Conservation (phyloP, 1,140 invertebrate species). For the Bombus affinis region DNA sequence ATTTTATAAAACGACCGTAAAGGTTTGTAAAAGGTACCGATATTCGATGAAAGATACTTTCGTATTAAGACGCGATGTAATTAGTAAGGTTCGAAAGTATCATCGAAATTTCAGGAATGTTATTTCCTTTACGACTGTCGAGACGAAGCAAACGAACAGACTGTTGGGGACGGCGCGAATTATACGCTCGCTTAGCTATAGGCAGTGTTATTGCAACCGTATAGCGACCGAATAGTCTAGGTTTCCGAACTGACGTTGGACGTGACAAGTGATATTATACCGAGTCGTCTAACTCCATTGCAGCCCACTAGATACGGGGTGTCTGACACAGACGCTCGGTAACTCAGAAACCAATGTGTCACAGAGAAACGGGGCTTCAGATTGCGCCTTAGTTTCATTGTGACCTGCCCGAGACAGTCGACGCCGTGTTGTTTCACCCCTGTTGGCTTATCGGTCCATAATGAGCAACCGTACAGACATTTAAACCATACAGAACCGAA, state of each 20-base stretch:
- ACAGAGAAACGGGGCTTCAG: slow-evolving; percentile 33
- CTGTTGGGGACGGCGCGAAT: slow-evolving; percentile 20
- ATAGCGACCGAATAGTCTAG: slow-evolving; percentile 50
- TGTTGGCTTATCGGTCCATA: not conserved
- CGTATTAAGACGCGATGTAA: not conserved
- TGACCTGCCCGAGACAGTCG: slow-evolving; percentile 61
- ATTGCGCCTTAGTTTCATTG: slow-evolving; percentile 56
- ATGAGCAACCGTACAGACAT: not conserved
- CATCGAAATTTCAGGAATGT: slow-evolving; percentile 2
- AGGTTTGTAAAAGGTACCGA: no score
- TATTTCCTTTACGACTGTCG: not conserved
- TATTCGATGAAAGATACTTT: not conserved
- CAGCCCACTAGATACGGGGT: slow-evolving; percentile 58
- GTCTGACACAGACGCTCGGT: slow-evolving; percentile 72
- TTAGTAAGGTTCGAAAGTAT: not conserved
- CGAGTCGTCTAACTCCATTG: slow-evolving; percentile 58
- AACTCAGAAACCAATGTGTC: slow-evolving; percentile 72
- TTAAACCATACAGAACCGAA: not conserved
- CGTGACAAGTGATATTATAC: slow-evolving; percentile 75
- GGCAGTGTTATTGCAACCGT: slow-evolving; percentile 19
- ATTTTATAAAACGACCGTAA: not conserved
- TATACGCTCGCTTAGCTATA: slow-evolving; percentile 5
- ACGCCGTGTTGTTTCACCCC: not conserved
- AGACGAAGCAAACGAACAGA: slow-evolving; percentile 17
- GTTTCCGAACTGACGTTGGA: slow-evolving; percentile 68